Evolutionary conservation across 2,888 invertebrate genomes (phyloP), one percentile per base, ranked within the genome.

Genomic region (Holacanthella duospinosa): DNA sequence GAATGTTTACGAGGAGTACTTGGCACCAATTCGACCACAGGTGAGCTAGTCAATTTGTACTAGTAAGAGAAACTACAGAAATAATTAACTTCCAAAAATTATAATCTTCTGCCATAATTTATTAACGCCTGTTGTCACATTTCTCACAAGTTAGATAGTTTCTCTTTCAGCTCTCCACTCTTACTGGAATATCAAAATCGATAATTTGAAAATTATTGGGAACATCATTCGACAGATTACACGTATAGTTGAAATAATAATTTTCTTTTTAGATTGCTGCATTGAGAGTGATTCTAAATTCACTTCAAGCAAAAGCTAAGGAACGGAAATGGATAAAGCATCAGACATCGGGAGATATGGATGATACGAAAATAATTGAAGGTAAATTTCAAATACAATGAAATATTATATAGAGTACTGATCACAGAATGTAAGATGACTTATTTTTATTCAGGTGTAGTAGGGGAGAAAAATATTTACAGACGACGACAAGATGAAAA

Each of bases 331-430:
- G 97, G 96, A 83, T 86, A 61, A 83, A 89, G 61, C 92, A 96
- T 77, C 95, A 96, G 79, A 93, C 94, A 0, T 86, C 89, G 60
- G 96, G 97, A 0, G 97, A 97, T 77, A 78, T 97, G 29, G 97
- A 97, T 74, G 96, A 96, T 73, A 86, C 87, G 0, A 94, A 95
- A 77, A 82, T 97, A 64, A 92, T 97, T 72, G 97, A 97, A 81
- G 93, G 91, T 81, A 77, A 69, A 43, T 62, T 55, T 66, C 28
- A 36, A 57, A 43, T 43, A 2, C 29, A 6, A 26, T n/a, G 55
- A 3, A 48, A 24, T 24, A 44, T 43, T 53, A 6, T 24, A 53
- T 21, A 53, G 6, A 21, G 9, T 21, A 16, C 16, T 43, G 16
- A 9, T 12, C 16, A 12, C 9, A 12, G 9, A 43, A 12, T 43